Percentiles rank a stretch among this genome's conserved stretches.
phyloP scores from a whole-genome alignment of 2,888 invertebrate genomes.

The Metallyticus violacea region DNA sequence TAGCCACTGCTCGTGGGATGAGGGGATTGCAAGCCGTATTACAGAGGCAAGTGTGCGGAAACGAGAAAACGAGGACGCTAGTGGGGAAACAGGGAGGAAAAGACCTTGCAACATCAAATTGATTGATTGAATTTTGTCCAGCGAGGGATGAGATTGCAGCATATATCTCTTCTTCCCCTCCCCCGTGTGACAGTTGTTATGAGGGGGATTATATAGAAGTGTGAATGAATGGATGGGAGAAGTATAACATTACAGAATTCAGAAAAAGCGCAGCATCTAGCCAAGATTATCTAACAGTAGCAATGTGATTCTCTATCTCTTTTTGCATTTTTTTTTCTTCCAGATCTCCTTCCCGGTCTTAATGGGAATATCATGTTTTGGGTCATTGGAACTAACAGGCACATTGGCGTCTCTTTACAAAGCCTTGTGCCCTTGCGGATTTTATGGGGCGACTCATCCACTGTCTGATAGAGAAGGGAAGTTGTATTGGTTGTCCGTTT shows the following conservation, averaged over 20 bases:
- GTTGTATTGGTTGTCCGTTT: not conserved
- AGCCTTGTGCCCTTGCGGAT: not conserved
- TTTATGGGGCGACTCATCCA: not conserved
- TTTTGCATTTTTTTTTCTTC: not conserved
- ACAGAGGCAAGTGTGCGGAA: not conserved
- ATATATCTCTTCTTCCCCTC: not conserved
- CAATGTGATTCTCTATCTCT: not conserved
- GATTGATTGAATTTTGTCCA: conserved; percentile 7
- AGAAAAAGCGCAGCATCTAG: no score
- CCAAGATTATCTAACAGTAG: not conserved
- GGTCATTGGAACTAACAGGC: not conserved
- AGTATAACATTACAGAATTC: no score
- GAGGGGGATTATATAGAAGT: not conserved
- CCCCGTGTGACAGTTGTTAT: not conserved
- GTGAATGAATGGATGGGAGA: not conserved
- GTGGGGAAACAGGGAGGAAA: not conserved
- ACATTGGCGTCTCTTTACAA: not conserved
- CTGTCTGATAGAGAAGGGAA: not conserved
- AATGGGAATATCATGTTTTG: conserved; percentile 6
- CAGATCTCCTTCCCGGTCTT: not conserved
- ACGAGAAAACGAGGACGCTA: not conserved
- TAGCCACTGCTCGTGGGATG: not conserved
- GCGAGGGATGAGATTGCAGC: not conserved
- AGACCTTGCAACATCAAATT: not conserved
- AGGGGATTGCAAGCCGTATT: not conserved